A percentile compares a stretch with the other conserved stretches of the same genome.
Conservation (phyloP, 1,140 invertebrate genomes). For the Andricus grossulariae region DNA sequence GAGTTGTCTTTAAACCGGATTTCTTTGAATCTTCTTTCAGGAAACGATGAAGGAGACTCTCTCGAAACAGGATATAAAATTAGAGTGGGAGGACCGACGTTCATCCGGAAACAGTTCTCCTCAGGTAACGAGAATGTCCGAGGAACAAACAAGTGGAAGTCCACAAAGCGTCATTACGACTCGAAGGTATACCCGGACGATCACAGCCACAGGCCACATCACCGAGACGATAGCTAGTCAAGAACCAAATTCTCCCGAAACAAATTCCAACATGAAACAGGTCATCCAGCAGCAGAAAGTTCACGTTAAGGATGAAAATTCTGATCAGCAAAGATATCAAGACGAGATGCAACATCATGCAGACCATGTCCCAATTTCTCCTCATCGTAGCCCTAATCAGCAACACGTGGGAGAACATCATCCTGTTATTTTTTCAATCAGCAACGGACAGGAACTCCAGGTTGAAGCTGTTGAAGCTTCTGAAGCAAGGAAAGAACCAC, state of each 20-base stretch:
- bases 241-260: conserved; percentile 63
- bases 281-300: conserved; percentile 58
- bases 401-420: conserved; percentile 59
- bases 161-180: conserved; percentile 77
- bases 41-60: conserved; percentile 71
- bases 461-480: conserved; percentile 53
- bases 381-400: conserved; percentile 58
- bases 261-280: conserved; percentile 58
- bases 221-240: conserved; percentile 72
- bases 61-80: conserved; percentile 69
- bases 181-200: conserved; percentile 77
- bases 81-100: conserved; percentile 69
- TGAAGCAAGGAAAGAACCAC: conserved; percentile 63
- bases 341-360: conserved; percentile 53
- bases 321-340: conserved; percentile 51
- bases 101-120: conserved; percentile 57
- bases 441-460: conserved; percentile 61
- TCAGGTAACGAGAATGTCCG: conserved; percentile 47
- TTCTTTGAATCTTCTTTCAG: conserved; percentile 50
- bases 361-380: conserved; percentile 62
- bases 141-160: conserved; percentile 52
- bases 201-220: conserved; percentile 79
- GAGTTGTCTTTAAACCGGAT: conserved; percentile 14
- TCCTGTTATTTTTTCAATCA: conserved; percentile 63
- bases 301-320: conserved; percentile 48